Percentiles rank a stretch among this genome's conserved stretches.
phyloP scores from a whole-genome alignment of 2,888 invertebrate species.

The Lepeophtheirus nordmannii region DNA sequence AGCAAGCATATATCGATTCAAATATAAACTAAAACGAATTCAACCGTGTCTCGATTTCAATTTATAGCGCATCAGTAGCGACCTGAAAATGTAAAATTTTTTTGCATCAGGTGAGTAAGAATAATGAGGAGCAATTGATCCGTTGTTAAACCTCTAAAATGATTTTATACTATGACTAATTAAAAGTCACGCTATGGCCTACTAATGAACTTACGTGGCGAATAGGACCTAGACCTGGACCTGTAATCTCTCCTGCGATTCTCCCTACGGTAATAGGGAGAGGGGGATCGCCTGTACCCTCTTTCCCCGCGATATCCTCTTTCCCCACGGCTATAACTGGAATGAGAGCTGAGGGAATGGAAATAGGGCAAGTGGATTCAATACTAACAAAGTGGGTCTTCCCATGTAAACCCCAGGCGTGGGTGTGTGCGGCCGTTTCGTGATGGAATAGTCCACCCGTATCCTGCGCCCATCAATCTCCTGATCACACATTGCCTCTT shows the following conservation, averaged over 20 bases:
- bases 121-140: too few species aligned
- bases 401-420: slow-evolving; percentile 97
- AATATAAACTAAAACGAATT: too few species aligned
- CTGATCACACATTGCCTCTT: slow-evolving; percentile 82
- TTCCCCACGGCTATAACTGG: slow-evolving; percentile 31
- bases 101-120: too few species aligned
- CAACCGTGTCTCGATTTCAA: too few species aligned
- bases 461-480: slow-evolving; percentile 84
- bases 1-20: too few species aligned
- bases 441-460: slow-evolving; percentile 87
- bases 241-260: slow-evolving; percentile 48
- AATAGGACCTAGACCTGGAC: slow-evolving; percentile 57
- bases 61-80: too few species aligned
- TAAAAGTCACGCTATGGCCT: too few species aligned
- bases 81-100: too few species aligned
- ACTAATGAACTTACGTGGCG: slow-evolving; percentile 52
- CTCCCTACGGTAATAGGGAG: slow-evolving; percentile 23
- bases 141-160: too few species aligned
- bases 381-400: slow-evolving; percentile 59
- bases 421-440: slow-evolving; percentile 86
- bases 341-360: background rate
- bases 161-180: too few species aligned
- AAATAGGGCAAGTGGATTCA: background rate
- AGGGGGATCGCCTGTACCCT: slow-evolving; percentile 20
- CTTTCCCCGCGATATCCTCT: slow-evolving; percentile 31